Conservation (phyloP, 2,888 invertebrate species). For the Spatulosminthurus flaviceps region DNA sequence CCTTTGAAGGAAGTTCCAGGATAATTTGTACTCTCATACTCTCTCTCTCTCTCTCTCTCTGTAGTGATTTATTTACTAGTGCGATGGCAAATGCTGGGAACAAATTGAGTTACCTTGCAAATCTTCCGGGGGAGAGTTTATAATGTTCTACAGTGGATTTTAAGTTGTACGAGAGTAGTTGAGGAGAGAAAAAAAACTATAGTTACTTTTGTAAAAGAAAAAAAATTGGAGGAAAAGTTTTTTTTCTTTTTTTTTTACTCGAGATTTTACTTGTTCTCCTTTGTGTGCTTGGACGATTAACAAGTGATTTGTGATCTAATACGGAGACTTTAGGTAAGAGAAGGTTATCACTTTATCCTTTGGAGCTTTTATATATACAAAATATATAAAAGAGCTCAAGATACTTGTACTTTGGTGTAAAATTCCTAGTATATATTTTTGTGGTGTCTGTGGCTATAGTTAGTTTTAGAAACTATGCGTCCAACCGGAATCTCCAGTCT, state of each 20-base stretch:
- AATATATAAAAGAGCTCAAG: no score
- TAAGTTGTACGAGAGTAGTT: no score
- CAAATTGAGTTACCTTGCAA: constrained; percentile 26
- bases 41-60: no score
- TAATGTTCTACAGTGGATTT: constrained; percentile 13
- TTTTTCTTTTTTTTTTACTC: neutral
- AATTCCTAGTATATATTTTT: constrained; percentile 24
- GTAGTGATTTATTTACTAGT: neutral
- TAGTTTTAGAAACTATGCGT: constrained; percentile 24
- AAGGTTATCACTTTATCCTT: neutral
- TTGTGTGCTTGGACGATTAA: no score
- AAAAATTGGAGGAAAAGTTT: no score
- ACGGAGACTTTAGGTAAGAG: neutral
- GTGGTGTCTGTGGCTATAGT: no score
- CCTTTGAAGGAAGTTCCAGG: no score
- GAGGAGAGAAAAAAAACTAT: no score
- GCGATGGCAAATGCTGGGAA: constrained; percentile 5
- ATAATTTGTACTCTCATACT: no score
- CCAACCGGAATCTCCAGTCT: constrained; percentile 37
- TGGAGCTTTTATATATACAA: no score
- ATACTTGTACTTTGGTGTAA: constrained; percentile 7
- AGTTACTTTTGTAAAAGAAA: no score
- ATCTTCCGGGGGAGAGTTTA: neutral
- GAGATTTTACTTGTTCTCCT: neutral
- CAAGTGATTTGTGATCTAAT: constrained; percentile 39